A percentile compares a stretch with the other conserved stretches of the same genome.
Evolutionary conservation across 1,140 invertebrate species (phyloP).

Genomic region (Sinonovacula constricta): DNA sequence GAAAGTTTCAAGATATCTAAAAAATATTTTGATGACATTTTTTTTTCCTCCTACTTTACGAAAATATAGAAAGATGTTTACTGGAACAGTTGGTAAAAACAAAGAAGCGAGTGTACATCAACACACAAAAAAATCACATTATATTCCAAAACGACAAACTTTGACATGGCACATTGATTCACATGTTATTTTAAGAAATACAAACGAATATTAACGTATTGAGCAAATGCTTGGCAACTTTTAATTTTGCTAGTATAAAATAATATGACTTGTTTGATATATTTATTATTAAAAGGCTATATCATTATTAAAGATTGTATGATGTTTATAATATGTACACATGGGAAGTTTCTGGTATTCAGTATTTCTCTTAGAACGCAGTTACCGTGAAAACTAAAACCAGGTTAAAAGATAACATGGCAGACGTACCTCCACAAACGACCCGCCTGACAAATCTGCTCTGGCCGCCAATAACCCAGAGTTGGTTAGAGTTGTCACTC

Average conservation of each 20-base stretch:
- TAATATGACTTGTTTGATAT: neutral
- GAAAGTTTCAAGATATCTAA: no score
- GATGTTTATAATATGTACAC: neutral
- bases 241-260: neutral
- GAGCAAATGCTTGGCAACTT: neutral
- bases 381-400: neutral
- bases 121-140: no score
- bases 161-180: neutral
- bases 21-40: no score
- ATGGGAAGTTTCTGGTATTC: no score
- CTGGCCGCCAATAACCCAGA: neutral
- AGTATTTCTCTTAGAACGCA: neutral
- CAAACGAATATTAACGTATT: neutral
- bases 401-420: neutral
- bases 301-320: neutral
- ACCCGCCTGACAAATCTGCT: slow-evolving; percentile 6
- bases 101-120: no score
- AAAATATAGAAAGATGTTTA: no score
- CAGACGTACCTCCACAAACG: slow-evolving; percentile 35
- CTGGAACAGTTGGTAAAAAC: no score
- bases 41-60: no score
- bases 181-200: neutral
- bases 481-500: slow-evolving; percentile 13
- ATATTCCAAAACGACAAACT: neutral
- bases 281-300: neutral